Base-by-base conservation (phyloP, 2,113 vertebrate genomes). In the Dinomys branickii region DNA sequence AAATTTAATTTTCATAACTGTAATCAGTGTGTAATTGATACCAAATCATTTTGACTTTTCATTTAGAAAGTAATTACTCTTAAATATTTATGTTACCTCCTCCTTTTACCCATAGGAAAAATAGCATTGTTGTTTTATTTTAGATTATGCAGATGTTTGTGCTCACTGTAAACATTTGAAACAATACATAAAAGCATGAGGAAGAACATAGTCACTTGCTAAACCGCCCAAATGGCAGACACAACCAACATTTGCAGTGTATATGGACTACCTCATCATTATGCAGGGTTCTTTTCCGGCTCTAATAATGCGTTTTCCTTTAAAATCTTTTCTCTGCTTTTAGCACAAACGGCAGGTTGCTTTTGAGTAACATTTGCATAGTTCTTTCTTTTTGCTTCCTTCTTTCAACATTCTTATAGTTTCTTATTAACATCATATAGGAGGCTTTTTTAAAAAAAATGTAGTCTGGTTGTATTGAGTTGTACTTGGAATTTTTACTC, bases 1-100 rank as follows among this genome's bases (percentile, higher is more conserved):
- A 75, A 30, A n/a, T 41, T 95, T 92, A 61, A 93, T 89, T 96
- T 96, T 86, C 47, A 54, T 78, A 33, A 16, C 41, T 94, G 3
- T 58, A 91, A 71, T 88, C 58, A 93, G 52, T 50, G 28, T 52
- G 71, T 41, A 83, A 71, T 24, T 83, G 54, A 9, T 41, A 88
- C 28, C 26, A 89, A 56, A 35, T 71, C 69, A 71, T 89, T 94
- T 52, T 63, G 63, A 92, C 11, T 73, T 84, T 84, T 90, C 35
- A 56, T 65, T 91, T 81, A 85, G 35, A 88, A 94, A 85, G n/a
- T 26, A 11, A 82, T 83, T 71, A 71, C 11, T 81, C 41, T 80
- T 52, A 88, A 88, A 90, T 85, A 1, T 91, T 94, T 81, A 12
- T 80, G 65, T 59, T 88, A 3, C 16, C 58, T 93, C 84, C 9